Base-by-base conservation (phyloP, 2,888 invertebrate genomes). In the Nomada fabriciana region DNA sequence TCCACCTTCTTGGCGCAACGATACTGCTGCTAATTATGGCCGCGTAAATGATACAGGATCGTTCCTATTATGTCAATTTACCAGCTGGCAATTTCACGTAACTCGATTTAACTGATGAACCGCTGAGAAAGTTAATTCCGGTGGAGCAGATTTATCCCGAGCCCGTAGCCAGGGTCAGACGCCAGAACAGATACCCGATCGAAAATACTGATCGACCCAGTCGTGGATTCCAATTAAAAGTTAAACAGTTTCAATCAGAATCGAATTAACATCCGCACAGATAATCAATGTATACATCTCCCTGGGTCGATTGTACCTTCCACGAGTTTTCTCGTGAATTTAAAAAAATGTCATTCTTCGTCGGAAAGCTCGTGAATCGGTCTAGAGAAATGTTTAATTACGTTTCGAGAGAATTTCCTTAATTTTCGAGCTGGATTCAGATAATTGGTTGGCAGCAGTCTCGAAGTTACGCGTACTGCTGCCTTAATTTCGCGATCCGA, bases 211-310 rank as follows among this genome's bases (percentile, higher is more conserved):
- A 86, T 83, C 70, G 76, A 60, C 15, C 23, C 69, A 52, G 43
- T 71, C 83, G 76, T 61, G 67, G 57, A 60, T 80, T 80, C 78
- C 82, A 87, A 87, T 87, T 87, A 87, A 87, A 87, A 87, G 86
- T 87, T 87, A 84, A 87, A 87, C 86, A 87, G 73, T 76, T 84
- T 75, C 83, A 77, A 82, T 87, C 84, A 43, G 70, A 67, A 52
- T 80, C 70, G 74, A 83, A 87, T 85, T 85, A 87, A 85, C 83
- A 71, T 83, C 81, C 60, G 83, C 85, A 65, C 67, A 23, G 70
- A 74, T 76, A 78, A 86, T 86, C 85, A 76, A 83, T 82, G 68
- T 69, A 65, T 52, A 72, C 79, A 73, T 74, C 80, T 67, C 25
- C 43, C 52, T 13, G 11, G 50, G 36, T 50, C 68, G 61, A 82